Evolutionary conservation across 1,140 invertebrate species (phyloP).

Genomic region (Calephelis nemesis): DNA sequence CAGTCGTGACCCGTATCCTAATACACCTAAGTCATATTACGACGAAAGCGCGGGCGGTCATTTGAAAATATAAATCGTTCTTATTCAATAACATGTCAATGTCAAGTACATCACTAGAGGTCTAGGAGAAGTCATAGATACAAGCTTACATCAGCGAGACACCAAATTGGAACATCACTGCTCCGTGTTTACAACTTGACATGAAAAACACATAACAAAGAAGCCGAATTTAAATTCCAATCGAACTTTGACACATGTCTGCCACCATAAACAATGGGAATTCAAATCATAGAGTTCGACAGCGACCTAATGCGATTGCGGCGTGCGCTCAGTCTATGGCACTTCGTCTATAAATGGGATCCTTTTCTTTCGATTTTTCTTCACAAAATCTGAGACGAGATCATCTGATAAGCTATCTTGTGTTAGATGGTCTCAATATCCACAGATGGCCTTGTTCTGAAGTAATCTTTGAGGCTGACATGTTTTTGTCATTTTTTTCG

Average conservation of each 20-base stretch:
- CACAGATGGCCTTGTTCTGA: conserved; percentile 75
- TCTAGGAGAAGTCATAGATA: conserved; percentile 68
- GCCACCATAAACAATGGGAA: conserved; percentile 79
- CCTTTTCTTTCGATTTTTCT: conserved; percentile 76
- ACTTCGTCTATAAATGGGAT: conserved; percentile 75
- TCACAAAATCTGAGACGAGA: conserved; percentile 74
- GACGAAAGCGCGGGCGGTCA: conserved; percentile 22
- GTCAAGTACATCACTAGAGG: conserved; percentile 65
- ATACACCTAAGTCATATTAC: background rate
- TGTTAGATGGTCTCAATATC: conserved; percentile 77
- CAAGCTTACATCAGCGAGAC: conserved; percentile 61
- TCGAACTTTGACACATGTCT: conserved; percentile 79
- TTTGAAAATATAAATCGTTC: conserved; percentile 63
- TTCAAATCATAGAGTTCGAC: conserved; percentile 73
- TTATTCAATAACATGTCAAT: conserved; percentile 71
- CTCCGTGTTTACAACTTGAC: conserved; percentile 74
- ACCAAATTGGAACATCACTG: conserved; percentile 76
- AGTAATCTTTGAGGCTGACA: conserved; percentile 65
- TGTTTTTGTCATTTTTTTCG: conserved; percentile 74
- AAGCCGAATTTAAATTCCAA: conserved; percentile 78
- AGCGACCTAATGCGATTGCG: conserved; percentile 73
- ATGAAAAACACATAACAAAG: conserved; percentile 75
- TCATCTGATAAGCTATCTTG: conserved; percentile 73
- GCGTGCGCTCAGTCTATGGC: conserved; percentile 62
- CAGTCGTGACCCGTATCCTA: too few species aligned